Percentiles rank a stretch among this genome's conserved stretches.
Conservation (phyloP, 2,888 invertebrate species). For the Teinopalpus imperialis region DNA sequence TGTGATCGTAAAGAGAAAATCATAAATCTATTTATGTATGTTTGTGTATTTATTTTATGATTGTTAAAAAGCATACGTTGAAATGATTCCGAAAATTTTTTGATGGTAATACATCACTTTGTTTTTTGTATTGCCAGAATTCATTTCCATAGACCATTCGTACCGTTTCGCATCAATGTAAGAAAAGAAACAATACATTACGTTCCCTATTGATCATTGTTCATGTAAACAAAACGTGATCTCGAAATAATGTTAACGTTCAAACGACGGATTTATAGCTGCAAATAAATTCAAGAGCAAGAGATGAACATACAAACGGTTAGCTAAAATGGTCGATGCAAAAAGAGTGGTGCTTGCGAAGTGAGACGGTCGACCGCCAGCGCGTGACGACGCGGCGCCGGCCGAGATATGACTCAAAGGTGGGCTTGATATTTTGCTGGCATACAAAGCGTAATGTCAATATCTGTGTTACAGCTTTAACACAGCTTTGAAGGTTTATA, state of each 20-base stretch:
- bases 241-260: constrained; percentile 1
- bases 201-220: too few relatives aligned
- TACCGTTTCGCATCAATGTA: too few relatives aligned
- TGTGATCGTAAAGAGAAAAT: too few relatives aligned
- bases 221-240: neutral
- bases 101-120: too few relatives aligned
- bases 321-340: constrained; percentile 36
- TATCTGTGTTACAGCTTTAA: neutral
- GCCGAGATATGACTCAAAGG: constrained; percentile 33
- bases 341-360: constrained; percentile 42
- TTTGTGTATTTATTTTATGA: too few relatives aligned
- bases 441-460: neutral
- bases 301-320: constrained; percentile 16
- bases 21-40: too few relatives aligned
- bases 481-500: neutral
- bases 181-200: too few relatives aligned
- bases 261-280: constrained; percentile 9
- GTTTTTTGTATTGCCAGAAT: too few relatives aligned
- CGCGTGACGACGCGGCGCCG: constrained; percentile 35
- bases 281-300: constrained; percentile 12
- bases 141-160: too few relatives aligned
- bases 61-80: too few relatives aligned
- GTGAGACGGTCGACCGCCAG: constrained; percentile 43
- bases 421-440: constrained; percentile 26
- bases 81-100: too few relatives aligned